phyloP scores from a whole-genome alignment of 2,113 vertebrate genomes.

The Felis catus region DNA sequence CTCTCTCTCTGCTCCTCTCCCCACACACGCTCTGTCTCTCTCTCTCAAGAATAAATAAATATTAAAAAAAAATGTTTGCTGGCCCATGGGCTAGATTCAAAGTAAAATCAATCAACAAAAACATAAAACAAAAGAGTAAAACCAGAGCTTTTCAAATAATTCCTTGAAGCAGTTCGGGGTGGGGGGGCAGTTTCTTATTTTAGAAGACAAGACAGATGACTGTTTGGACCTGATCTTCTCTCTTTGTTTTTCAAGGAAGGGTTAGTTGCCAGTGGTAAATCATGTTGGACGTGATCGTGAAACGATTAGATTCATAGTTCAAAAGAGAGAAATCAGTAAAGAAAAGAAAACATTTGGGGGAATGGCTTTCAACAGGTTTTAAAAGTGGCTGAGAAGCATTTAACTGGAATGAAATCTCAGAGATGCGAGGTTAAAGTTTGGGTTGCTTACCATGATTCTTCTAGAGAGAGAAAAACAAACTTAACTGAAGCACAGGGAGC shows the following conservation, averaged over 20 bases:
- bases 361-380: background rate
- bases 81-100: background rate
- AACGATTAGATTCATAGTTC: background rate
- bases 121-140: background rate
- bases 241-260: background rate
- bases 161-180: background rate
- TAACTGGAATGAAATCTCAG: background rate
- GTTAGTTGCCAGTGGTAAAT: background rate
- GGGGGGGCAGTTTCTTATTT: background rate
- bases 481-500: background rate
- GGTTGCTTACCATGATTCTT: background rate
- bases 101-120: background rate
- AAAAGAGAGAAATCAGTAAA: background rate
- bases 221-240: background rate
- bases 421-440: rapidly evolving
- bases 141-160: background rate
- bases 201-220: background rate
- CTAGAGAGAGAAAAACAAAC: background rate
- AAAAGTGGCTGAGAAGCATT: background rate
- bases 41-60: too few species aligned
- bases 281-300: background rate
- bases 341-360: background rate
- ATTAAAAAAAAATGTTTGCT: background rate
- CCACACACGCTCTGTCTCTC: too few species aligned
- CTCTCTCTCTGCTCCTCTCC: too few species aligned